Evolutionary conservation across 2,797 vertebrate species (phyloP).

Genomic region (Pseudopleuronectes americanus): DNA sequence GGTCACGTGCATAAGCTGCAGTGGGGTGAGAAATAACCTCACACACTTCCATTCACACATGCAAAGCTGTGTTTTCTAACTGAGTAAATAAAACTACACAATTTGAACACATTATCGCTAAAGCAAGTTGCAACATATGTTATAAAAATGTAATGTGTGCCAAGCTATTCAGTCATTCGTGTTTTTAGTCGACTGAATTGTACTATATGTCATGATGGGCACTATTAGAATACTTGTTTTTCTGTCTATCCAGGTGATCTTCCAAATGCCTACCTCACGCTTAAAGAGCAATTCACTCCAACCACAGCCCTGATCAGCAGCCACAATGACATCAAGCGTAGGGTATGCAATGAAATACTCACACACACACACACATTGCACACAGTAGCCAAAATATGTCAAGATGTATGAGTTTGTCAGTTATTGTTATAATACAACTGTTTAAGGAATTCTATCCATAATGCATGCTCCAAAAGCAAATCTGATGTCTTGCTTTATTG

Average conservation of each 20-base stretch:
- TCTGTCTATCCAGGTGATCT: constrained; percentile 79
- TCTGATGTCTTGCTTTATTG: too few relatives aligned
- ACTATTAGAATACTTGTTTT: constrained; percentile 8
- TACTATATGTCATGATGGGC: not conserved
- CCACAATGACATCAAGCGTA: constrained; percentile 98
- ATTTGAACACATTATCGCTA: not conserved
- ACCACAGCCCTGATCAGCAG: constrained; percentile 93
- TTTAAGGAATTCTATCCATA: not conserved
- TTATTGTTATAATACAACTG: not conserved
- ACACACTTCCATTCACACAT: too few relatives aligned
- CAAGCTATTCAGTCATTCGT: not conserved
- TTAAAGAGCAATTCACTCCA: constrained; percentile 92
- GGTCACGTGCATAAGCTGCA: constrained; percentile 64
- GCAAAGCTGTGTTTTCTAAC: not conserved
- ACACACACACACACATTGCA: constrained; percentile 3
- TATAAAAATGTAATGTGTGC: not conserved
- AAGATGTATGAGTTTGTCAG: not conserved
- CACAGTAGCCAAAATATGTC: not conserved
- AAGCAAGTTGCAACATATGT: not conserved
- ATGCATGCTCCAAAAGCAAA: not conserved
- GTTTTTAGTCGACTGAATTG: constrained; percentile 6
- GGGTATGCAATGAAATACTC: constrained; percentile 82
- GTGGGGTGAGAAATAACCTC: constrained; percentile 65
- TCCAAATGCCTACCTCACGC: constrained; percentile 99
- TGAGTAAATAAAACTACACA: not conserved